Evolutionary conservation across 2,888 invertebrate species (phyloP), one percentile per base, ranked within the genome.

Genomic region (Mystacides longicornis): DNA sequence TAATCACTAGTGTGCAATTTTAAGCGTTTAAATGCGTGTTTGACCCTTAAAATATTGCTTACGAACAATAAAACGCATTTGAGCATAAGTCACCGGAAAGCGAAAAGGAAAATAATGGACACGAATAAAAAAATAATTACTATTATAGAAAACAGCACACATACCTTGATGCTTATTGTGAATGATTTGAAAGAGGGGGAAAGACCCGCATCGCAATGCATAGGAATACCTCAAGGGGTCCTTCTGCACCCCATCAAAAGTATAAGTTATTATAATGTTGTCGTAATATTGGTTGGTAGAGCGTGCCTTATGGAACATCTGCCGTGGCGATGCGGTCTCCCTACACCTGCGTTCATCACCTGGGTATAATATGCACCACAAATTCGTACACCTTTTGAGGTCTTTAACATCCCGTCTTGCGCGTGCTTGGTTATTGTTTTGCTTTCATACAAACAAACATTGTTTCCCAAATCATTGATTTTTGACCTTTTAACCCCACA

Each of bases 241-340:
- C 37, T 37, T 37, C 37, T 37, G n/a, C 37, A 37, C 37, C 37
- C 37, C 37, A 37, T 14, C 37, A 7, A 37, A 46, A 46, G 46
- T 46, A 7, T 46, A 21, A 21, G 46, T 19, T 7, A 4, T 3
- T 46, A 19, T 46, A n/a, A n/a, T n/a, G n/a, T n/a, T n/a, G 20
- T 19, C 4, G 18, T 5, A 7, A 19, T 19, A 3, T 19, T 20
- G 43, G 51, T 46, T 23, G 23, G 37, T 43, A 45, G 45, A 49
- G 54, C 51, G 55, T 55, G 55, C 55, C 55, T 51, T 55, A 55
- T 55, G 55, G 46, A 27, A 50, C 55, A 55, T 47, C 55, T 55
- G 55, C 55, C 51, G 4, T 37, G n/a, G 37, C 14, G 37, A 37
- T 37, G 21, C 47, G 21, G 18, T 22, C 27, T 23, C 42, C n/a